phyloP scores from a whole-genome alignment of 2,113 vertebrate genomes.

The Zosterops lateralis region DNA sequence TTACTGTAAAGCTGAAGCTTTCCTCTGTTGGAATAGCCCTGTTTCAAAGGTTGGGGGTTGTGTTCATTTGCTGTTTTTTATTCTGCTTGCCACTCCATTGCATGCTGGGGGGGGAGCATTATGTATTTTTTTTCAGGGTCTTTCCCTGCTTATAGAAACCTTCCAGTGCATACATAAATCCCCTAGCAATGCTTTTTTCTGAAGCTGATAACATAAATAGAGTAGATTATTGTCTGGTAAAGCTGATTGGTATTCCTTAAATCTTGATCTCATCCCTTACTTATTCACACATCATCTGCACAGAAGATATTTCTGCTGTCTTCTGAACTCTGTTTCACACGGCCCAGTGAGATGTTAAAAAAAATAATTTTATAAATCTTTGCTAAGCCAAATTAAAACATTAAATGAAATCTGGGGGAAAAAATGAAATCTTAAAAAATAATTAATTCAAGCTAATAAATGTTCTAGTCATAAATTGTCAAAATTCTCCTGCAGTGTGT shows the following conservation, averaged over 20 bases:
- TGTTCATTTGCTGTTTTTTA: background rate
- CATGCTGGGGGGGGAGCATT: background rate
- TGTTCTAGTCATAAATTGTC: background rate
- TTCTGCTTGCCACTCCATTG: background rate
- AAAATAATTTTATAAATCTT: background rate
- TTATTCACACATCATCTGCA: constrained; percentile 59
- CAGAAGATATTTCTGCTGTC: constrained; percentile 42
- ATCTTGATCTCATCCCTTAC: constrained; percentile 40
- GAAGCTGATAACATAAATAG: constrained; percentile 10
- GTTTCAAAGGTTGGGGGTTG: background rate
- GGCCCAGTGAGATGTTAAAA: constrained; percentile 28
- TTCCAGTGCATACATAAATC: background rate
- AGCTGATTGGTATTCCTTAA: constrained; percentile 54
- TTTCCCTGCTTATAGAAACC: background rate
- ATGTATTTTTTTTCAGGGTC: background rate
- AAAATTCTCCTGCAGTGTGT: background rate
- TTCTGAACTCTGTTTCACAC: constrained; percentile 58
- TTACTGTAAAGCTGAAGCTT: background rate
- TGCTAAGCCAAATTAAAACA: background rate
- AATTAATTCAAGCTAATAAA: background rate
- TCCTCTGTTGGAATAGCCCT: background rate
- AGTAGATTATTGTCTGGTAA: constrained; percentile 26
- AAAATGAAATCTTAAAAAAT: background rate
- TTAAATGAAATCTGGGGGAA: background rate
- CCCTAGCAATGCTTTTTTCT: background rate